phyloP scores from a whole-genome alignment of 2,797 vertebrate species.

The Lagorchestes hirsutus region DNA sequence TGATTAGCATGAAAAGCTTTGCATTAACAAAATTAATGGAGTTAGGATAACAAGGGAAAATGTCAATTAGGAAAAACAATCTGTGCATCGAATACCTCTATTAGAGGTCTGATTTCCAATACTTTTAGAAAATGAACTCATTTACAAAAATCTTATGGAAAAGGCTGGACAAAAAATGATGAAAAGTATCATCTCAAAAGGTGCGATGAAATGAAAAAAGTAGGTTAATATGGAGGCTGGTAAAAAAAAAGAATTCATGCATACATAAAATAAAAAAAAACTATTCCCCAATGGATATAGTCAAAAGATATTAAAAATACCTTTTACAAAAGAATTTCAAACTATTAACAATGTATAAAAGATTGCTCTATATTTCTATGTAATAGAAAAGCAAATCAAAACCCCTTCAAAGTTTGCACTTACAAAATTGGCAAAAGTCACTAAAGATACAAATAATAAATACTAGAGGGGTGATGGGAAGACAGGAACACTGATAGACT shows the following conservation, averaged over 20 bases:
- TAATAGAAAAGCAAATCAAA: background rate
- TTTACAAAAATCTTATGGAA: background rate
- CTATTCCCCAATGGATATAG: background rate
- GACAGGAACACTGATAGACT: background rate
- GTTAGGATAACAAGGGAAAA: background rate
- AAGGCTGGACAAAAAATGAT: background rate
- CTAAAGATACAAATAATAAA: background rate
- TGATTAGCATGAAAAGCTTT: background rate
- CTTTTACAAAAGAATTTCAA: background rate
- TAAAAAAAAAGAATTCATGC: background rate
- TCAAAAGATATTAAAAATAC: background rate
- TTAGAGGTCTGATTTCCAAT: background rate
- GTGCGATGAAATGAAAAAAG: background rate
- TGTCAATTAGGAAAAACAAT: background rate
- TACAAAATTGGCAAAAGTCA: background rate
- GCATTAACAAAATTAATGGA: background rate
- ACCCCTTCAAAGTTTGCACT: background rate
- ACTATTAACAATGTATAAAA: background rate
- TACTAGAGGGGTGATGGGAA: background rate
- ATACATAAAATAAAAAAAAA: background rate
- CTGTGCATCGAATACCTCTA: background rate
- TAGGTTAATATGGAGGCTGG: background rate
- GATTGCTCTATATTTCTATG: background rate
- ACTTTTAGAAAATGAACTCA: background rate
- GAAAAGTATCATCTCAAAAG: background rate